Evolutionary conservation across 2,888 invertebrate species (phyloP), one percentile per base, ranked within the genome.

Genomic region (Eristalis pertinax): DNA sequence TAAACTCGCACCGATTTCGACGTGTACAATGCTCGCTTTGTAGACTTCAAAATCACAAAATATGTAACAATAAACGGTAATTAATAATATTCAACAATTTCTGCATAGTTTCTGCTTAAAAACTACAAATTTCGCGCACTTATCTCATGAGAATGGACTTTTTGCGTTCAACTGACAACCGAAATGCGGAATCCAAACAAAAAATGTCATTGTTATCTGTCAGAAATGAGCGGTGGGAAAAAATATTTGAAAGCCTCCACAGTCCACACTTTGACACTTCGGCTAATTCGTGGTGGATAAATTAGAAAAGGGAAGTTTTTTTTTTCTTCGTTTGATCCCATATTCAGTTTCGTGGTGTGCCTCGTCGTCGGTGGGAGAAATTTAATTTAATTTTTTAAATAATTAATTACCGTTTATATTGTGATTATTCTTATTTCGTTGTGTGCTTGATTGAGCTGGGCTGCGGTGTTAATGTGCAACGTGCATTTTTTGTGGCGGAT

Each of bases 31-130:
- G 56, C 50, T 50, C 0, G 22, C 50, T 50, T 32, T 38, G 58
- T 56, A 41, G 7, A 73, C 68, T 64, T 24, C 29, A 73, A 19
- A 74, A 84, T 79, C 24, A 60, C 43, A 65, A 69, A 41, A 74
- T 60, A 26, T 64, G 35, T 62, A 56, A 19, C 70, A 68, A 41
- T n/a, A 63, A 24, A 50, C 50, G 19, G 3, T 50, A 50, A 26
- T 60, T 8, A 60, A 26, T 60, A 15, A n/a, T 26, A 26, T 60
- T 11, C 24, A 60, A 60, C 60, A 60, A 60, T 50, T 19, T 50
- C 19, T 50, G 50, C 50, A 50, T 50, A 50, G n/a, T 50, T 50
- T 50, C 19, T 19, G 19, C 50, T 50, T 50, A 50, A 50, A 50
- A 19, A 50, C n/a, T 50, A 19, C 8, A 43, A 50, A 50, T 50